A percentile compares a stretch with the other conserved stretches of the same genome.
Evolutionary conservation across 2,113 vertebrate species (phyloP).

Genomic region (Oxyruncus cristatus): DNA sequence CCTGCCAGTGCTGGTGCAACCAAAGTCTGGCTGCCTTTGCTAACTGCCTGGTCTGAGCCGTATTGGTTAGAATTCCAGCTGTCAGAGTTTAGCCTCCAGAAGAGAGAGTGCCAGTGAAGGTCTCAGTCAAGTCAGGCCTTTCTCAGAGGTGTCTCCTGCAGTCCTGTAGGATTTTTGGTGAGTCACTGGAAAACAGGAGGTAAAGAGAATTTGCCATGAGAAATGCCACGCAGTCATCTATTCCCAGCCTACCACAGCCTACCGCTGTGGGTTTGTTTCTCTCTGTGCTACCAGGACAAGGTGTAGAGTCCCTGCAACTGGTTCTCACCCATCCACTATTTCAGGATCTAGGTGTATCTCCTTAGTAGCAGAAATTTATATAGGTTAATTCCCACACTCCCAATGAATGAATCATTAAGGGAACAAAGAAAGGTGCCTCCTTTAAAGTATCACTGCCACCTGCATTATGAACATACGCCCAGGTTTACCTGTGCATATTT

Average conservation of each 20-base stretch:
- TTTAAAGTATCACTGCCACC: conserved; percentile 32
- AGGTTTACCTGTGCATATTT: conserved; percentile 1
- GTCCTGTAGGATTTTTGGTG: background rate
- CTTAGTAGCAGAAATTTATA: conserved; percentile 58
- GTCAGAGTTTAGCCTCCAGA: background rate
- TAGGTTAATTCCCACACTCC: conserved; percentile 57
- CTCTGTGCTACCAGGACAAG: background rate
- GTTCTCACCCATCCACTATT: conserved; percentile 59
- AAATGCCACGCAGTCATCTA: background rate
- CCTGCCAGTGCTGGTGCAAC: background rate
- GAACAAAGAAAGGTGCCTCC: conserved; percentile 45
- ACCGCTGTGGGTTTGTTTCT: background rate
- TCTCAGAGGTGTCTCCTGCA: background rate
- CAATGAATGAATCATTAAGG: conserved; percentile 51
- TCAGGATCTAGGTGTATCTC: conserved; percentile 63
- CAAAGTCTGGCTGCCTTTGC: background rate
- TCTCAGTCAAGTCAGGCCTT: background rate
- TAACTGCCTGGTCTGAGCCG: fast-evolving
- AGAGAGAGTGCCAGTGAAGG: background rate
- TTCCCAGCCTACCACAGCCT: background rate
- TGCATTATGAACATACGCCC: conserved; percentile 8
- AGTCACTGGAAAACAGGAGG: background rate
- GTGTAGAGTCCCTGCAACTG: background rate
- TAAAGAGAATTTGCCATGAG: background rate
- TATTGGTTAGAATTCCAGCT: background rate